A percentile compares a stretch with the other conserved stretches of the same genome.
Conservation (phyloP, 2,113 vertebrate species). For the Labeo catla region DNA sequence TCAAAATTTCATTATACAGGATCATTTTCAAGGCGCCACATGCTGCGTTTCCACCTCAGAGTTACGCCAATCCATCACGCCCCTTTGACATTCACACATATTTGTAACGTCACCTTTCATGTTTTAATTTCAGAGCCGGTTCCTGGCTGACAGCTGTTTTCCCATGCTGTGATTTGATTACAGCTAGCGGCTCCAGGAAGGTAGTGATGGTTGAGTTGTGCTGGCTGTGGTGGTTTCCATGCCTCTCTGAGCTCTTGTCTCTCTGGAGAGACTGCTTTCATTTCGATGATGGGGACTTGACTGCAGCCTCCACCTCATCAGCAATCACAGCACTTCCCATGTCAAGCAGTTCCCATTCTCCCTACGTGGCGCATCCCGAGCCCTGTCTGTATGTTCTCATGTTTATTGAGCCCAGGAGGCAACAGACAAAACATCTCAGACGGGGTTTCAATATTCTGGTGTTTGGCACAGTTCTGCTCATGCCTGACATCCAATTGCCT, state of each 20-base stretch:
- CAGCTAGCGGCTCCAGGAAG: conserved; percentile 7
- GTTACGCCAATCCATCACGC: conserved; percentile 31
- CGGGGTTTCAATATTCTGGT: neutral
- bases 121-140: neutral
- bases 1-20: neutral
- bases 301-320: conserved; percentile 49
- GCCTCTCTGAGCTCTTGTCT: conserved; percentile 40
- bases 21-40: conserved; percentile 19
- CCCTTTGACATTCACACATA: conserved; percentile 1
- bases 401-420: conserved; percentile 53
- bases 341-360: conserved; percentile 41
- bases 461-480: conserved; percentile 26
- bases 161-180: conserved; percentile 34
- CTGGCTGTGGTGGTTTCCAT: conserved; percentile 19
- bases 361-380: conserved; percentile 33
- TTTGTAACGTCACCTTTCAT: neutral
- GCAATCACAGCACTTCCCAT: conserved; percentile 45
- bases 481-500: conserved; percentile 30
- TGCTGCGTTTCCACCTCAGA: neutral
- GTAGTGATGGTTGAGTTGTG: conserved; percentile 24
- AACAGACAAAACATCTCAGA: conserved; percentile 37
- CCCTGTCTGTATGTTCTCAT: conserved; percentile 33
- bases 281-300: conserved; percentile 46
- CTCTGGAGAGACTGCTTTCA: conserved; percentile 50
- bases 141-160: conserved; percentile 35